Conservation (phyloP, 1,140 invertebrate genomes). For the Solen grandis region DNA sequence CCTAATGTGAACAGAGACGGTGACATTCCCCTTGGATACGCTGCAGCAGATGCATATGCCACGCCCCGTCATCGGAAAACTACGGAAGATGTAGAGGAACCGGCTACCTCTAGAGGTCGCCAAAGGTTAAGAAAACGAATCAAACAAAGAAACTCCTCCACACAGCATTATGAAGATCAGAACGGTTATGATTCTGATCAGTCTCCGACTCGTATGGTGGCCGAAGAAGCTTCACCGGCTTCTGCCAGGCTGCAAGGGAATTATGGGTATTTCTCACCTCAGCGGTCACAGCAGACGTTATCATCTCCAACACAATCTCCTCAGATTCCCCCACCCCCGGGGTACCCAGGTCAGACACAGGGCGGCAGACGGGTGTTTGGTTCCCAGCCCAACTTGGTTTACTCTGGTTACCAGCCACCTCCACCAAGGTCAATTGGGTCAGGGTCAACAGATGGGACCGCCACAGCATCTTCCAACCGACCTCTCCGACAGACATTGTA, state of each 20-base stretch:
- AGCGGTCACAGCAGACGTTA: slow-evolving; percentile 34
- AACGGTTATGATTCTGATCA: slow-evolving; percentile 60
- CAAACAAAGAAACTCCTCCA: slow-evolving; percentile 40
- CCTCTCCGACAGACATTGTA: slow-evolving; percentile 52
- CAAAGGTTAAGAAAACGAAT: slow-evolving; percentile 50
- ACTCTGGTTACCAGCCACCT: slow-evolving; percentile 44
- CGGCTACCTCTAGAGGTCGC: slow-evolving; percentile 27
- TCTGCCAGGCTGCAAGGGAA: slow-evolving; percentile 38
- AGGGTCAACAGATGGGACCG: slow-evolving; percentile 5
- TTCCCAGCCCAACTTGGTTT: slow-evolving; percentile 39
- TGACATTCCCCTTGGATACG: slow-evolving; percentile 74
- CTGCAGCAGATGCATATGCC: slow-evolving; percentile 72
- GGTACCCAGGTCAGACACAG: slow-evolving; percentile 8
- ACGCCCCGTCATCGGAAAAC: slow-evolving; percentile 30
- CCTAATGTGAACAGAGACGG: slow-evolving; percentile 63
- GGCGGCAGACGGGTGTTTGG: slow-evolving; percentile 51
- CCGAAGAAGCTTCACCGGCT: slow-evolving; percentile 43
- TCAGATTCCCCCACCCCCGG: not conserved
- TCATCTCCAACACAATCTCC: no score
- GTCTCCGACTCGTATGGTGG: slow-evolving; percentile 51
- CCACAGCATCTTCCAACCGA: not conserved
- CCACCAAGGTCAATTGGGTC: slow-evolving; percentile 19
- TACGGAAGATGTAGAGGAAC: slow-evolving; percentile 16
- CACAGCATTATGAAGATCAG: slow-evolving; percentile 43
- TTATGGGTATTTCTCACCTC: slow-evolving; percentile 59